These are phyloP conservation scores for Cylindroiulus punctatus DNA, from an alignment of 2,888 invertebrate species.

Conservation along the genomic window DNA sequence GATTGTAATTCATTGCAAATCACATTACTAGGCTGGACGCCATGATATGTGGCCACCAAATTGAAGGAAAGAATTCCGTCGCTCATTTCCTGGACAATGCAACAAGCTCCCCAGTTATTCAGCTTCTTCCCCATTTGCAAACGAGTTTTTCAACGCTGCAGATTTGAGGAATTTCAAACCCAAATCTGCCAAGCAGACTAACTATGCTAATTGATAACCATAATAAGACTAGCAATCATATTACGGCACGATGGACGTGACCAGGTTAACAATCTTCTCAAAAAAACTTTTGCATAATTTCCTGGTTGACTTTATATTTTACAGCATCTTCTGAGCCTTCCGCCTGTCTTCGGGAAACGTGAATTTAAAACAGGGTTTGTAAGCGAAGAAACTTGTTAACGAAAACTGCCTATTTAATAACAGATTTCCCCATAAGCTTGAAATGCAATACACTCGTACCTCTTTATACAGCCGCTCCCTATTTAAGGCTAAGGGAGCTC, in stretches of 20 bases:
- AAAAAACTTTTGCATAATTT: slow-evolving; percentile 27
- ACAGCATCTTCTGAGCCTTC: slow-evolving; percentile 3
- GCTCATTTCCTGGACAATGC: slow-evolving; percentile 35
- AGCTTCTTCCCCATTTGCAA: slow-evolving; percentile 39
- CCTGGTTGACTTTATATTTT: slow-evolving; percentile 31
- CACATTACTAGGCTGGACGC: not conserved
- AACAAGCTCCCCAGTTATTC: slow-evolving; percentile 8
- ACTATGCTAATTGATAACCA: slow-evolving; percentile 45
- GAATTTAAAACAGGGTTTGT: not conserved
- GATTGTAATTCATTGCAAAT: not conserved
- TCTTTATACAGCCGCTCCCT: too few relatives aligned
- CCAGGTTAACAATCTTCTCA: slow-evolving; percentile 30
- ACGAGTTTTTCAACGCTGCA: slow-evolving; percentile 5
- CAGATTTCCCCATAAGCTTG: too few relatives aligned
- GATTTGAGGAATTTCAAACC: slow-evolving; percentile 42
- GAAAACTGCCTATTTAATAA: not conserved
- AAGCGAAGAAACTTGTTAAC: not conserved
- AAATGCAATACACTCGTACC: too few relatives aligned
- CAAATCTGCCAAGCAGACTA: slow-evolving; percentile 39
- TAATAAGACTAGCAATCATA: slow-evolving; percentile 31
- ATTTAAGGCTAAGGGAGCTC: too few relatives aligned
- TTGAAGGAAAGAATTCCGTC: slow-evolving; percentile 23
- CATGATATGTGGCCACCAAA: not conserved
- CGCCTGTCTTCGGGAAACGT: slow-evolving; percentile 17
- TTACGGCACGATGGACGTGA: slow-evolving; percentile 47